Percentiles rank a stretch among this genome's conserved stretches.
Evolutionary conservation across 2,888 invertebrate species (phyloP).

Genomic region (Thecophora atra): DNA sequence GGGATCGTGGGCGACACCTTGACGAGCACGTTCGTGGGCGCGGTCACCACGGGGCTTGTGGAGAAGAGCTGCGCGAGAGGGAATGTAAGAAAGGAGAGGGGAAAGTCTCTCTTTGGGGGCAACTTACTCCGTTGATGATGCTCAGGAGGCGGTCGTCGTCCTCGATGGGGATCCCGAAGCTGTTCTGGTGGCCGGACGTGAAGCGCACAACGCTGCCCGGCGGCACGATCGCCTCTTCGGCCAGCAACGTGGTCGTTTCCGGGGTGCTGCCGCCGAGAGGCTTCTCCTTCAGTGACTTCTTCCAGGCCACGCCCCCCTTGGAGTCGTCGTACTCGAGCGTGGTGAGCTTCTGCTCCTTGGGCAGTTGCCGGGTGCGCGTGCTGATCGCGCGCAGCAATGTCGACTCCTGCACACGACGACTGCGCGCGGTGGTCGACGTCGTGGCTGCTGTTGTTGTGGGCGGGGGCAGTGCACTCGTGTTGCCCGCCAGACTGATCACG

Average conservation of each 20-base stretch:
- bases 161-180: conserved; percentile 72
- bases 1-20: conserved; percentile 74
- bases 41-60: conserved; percentile 36
- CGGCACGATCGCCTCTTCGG: conserved; percentile 46
- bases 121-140: conserved; percentile 59
- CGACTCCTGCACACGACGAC: conserved; percentile 48
- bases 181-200: conserved; percentile 73
- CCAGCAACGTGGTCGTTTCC: conserved; percentile 42
- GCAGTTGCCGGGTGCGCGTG: conserved; percentile 35
- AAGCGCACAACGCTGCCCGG: conserved; percentile 63
- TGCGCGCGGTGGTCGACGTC: conserved; percentile 27
- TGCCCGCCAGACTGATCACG: conserved; percentile 34
- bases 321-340: conserved; percentile 42
- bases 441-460: conserved; percentile 30
- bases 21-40: conserved; percentile 40
- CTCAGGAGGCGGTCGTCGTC: conserved; percentile 68
- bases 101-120: background rate
- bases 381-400: conserved; percentile 52
- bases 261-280: background rate
- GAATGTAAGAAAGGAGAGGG: too few species aligned
- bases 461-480: conserved; percentile 31
- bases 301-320: conserved; percentile 41
- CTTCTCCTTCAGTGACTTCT: background rate
- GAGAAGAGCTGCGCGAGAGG: conserved; percentile 41
- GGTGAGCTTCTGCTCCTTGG: conserved; percentile 45